Base-by-base conservation (phyloP, 2,113 vertebrate species). In the Cranoglanis bouderius region DNA sequence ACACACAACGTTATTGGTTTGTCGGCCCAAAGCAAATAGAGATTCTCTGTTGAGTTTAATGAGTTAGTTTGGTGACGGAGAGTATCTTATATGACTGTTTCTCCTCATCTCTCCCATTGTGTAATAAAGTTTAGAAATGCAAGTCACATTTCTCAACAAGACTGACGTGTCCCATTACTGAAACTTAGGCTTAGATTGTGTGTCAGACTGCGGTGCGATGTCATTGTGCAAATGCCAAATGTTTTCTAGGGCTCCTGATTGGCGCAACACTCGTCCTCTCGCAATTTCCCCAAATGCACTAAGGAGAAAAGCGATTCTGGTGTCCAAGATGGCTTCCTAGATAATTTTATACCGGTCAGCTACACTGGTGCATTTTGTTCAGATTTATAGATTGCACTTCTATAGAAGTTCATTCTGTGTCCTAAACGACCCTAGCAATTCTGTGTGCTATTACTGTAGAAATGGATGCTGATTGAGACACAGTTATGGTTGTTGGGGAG, bases 141-240 rank as follows among this genome's bases (percentile, higher is more conserved):
- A 18, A 63, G 77, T 78, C 80, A 75, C 74, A 63, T 84, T 90
- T 61, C 84, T 65, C 43, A 63, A 82, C n/a, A 81, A 59, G 38
- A 16, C 29, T 61, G 51, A 19, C 35, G 51, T 84, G 85, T 13
- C 43, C 32, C 24, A 18, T 78, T 46, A 29, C 29, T 40, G 35
- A 46, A 40, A 43, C 9, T 6, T 24, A 18, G 18, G 61, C 84
- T 29, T 38, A 7, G 13, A 26, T 12, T 35, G 40, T 49, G 24
- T 40, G 81, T 59, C 32, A 2, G 21, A 40, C 26, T 88, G 24
- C 87, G 77, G 65, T 3, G 12, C n/a, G 13, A 21, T 59, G 82
- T 46, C 51, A 12, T 57, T 82, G 78, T 55, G 78, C 78, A 82
- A 55, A 80, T 18, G 5, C 7, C 77, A 53, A 53, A 57, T 1